These are phyloP conservation scores for Acanthiza pusilla DNA, from an alignment of 2,797 vertebrate genomes.

Conservation along the genomic window DNA sequence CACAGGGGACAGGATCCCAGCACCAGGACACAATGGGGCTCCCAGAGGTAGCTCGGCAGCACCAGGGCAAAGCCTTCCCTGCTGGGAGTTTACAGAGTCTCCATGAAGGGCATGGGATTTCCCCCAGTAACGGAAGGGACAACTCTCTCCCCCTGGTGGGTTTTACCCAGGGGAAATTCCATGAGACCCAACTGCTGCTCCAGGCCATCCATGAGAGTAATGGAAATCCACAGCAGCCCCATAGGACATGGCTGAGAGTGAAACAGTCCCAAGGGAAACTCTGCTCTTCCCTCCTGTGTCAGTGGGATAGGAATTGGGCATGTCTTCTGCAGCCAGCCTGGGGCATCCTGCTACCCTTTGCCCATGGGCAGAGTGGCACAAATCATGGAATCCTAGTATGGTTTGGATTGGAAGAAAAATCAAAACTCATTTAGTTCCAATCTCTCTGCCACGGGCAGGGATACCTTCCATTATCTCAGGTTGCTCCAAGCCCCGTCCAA, in stretches of 20 bases:
- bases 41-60: not conserved
- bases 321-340: not conserved
- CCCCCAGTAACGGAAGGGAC: not conserved
- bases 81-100: not conserved
- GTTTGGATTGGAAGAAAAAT: not conserved
- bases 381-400: not conserved
- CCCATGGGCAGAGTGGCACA: not conserved
- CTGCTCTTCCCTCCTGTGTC: not conserved
- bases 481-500: not conserved
- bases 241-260: accelerated
- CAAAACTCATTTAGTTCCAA: not conserved
- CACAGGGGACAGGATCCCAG: not conserved
- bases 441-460: not conserved
- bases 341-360: not conserved
- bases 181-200: not conserved
- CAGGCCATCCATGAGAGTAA: accelerated
- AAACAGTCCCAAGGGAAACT: not conserved
- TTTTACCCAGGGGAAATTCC: slow-evolving; percentile 10
- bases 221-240: not conserved
- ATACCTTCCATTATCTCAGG: not conserved
- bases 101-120: not conserved
- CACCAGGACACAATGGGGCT: accelerated
- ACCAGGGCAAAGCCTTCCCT: not conserved
- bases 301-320: not conserved
- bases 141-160: not conserved